Percentiles rank a stretch among this genome's conserved stretches.
Evolutionary conservation across 2,888 invertebrate species (phyloP).

Genomic region (Synanthedon tipuliformis): DNA sequence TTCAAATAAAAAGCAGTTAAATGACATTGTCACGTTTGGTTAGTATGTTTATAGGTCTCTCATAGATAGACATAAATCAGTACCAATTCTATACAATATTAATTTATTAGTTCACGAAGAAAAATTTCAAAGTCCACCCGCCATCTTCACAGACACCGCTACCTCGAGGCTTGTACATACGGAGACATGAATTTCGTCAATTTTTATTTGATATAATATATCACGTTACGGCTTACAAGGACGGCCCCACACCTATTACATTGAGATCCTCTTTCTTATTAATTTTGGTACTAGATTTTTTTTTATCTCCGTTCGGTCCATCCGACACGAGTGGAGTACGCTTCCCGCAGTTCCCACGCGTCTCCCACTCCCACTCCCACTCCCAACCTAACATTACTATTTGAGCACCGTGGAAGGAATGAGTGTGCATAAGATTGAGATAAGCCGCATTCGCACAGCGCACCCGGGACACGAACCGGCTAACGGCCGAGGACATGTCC

Average conservation of each 20-base stretch:
- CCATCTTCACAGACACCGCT: too few species aligned
- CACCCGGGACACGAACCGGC: slow-evolving; percentile 14
- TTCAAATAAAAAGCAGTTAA: too few species aligned
- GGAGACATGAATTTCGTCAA: slow-evolving; percentile 32
- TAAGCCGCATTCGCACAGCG: slow-evolving; percentile 9
- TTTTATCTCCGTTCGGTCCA: slow-evolving; percentile 37
- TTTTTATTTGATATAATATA: not conserved
- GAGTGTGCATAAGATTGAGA: slow-evolving; percentile 63
- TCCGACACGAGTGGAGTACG: slow-evolving; percentile 6
- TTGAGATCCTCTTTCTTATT: slow-evolving; percentile 56
- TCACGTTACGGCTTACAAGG: slow-evolving; percentile 42
- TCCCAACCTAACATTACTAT: slow-evolving; percentile 35
- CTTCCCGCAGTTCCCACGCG: not conserved
- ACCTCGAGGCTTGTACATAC: slow-evolving; percentile 12
- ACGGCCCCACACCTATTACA: slow-evolving; percentile 64
- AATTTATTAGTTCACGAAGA: too few species aligned
- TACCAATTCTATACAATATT: too few species aligned
- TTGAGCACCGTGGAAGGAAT: slow-evolving; percentile 80
- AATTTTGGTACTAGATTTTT: slow-evolving; percentile 33
- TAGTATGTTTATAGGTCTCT: too few species aligned
- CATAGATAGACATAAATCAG: too few species aligned
- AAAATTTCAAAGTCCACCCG: too few species aligned
- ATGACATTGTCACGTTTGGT: too few species aligned
- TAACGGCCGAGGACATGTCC: too few species aligned
- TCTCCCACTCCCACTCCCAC: slow-evolving; percentile 15